These are phyloP conservation scores for Caenorhabditis becei DNA, from an alignment of 2,888 invertebrate species.

Conservation along the genomic window DNA sequence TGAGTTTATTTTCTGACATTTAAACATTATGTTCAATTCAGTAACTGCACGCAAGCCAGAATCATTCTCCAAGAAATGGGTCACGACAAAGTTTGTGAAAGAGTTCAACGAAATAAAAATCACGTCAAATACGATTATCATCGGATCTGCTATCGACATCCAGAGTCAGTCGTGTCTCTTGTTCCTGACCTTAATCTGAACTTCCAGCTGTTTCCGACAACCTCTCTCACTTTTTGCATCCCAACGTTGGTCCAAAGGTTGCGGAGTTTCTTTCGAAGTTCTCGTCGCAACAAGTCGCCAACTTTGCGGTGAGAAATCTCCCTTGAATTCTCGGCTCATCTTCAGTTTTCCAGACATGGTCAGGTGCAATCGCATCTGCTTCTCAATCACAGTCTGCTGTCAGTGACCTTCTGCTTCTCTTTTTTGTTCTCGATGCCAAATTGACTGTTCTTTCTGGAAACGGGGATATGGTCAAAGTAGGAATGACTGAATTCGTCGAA, in stretches of 20 bases:
- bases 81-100: conserved; percentile 42
- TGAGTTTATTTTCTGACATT: conserved; percentile 9
- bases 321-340: background rate
- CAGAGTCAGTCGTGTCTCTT: conserved; percentile 1
- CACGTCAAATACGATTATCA: conserved; percentile 84
- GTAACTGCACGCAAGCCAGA: conserved; percentile 31
- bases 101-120: conserved; percentile 83
- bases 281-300: conserved; percentile 83
- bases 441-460: conserved; percentile 10
- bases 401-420: conserved; percentile 82
- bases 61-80: conserved; percentile 41
- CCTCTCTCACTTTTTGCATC: background rate
- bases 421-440: conserved; percentile 30
- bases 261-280: conserved; percentile 36
- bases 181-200: background rate
- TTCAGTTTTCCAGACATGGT: conserved; percentile 60
- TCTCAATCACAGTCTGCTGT: conserved; percentile 35
- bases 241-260: conserved; percentile 4
- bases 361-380: conserved; percentile 82
- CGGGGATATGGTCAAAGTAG: conserved; percentile 3
- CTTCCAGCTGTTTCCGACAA: conserved; percentile 37
- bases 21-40: conserved; percentile 14
- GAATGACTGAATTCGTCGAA: background rate
- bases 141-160: conserved; percentile 86
- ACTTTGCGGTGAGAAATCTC: conserved; percentile 62